Evolutionary conservation across 92 coral and sea anemone genomes (phyloP).

Genomic region (Porites cylindrica): DNA sequence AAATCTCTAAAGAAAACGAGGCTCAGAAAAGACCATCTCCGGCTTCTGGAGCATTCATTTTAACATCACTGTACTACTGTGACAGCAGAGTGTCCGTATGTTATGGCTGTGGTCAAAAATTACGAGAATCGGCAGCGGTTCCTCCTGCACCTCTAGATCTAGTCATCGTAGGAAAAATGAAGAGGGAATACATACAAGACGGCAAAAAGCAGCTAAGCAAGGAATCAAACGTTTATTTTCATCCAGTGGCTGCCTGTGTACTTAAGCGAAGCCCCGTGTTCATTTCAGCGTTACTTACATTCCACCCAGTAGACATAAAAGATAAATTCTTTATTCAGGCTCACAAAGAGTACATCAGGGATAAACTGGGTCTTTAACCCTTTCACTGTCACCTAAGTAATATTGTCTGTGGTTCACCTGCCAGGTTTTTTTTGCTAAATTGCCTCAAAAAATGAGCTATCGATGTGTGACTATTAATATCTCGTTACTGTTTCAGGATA

Average conservation of each 20-base stretch:
- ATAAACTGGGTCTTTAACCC: no score
- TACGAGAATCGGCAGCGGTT: conserved; percentile 1
- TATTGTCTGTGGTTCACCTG: conserved; percentile 2
- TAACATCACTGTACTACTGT: conserved; percentile 6
- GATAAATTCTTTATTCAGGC: no score
- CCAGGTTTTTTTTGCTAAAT: conserved; percentile 19
- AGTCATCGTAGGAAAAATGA: conserved; percentile 26
- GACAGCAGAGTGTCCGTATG: conserved; percentile 15
- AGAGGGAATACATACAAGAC: conserved; percentile 21
- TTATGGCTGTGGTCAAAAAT: conserved; percentile 18
- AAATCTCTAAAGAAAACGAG: background rate
- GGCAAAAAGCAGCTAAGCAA: background rate
- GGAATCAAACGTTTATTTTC: conserved; percentile 22
- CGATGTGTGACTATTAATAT: conserved; percentile 10
- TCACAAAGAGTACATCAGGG: no score
- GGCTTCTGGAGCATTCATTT: conserved; percentile 3
- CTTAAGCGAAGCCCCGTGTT: conserved; percentile 5
- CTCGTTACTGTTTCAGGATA: conserved; percentile 38
- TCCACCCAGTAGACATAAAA: no score
- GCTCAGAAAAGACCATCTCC: conserved; percentile 15
- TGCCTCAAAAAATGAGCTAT: conserved; percentile 13
- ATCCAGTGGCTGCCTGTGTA: conserved; percentile 2
- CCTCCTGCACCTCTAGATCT: conserved; percentile 26
- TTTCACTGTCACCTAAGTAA: conserved; percentile 25
- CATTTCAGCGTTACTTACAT: background rate